These are phyloP conservation scores for Podilymbus podiceps DNA, from an alignment of 2,113 vertebrate species.

Conservation along the genomic window DNA sequence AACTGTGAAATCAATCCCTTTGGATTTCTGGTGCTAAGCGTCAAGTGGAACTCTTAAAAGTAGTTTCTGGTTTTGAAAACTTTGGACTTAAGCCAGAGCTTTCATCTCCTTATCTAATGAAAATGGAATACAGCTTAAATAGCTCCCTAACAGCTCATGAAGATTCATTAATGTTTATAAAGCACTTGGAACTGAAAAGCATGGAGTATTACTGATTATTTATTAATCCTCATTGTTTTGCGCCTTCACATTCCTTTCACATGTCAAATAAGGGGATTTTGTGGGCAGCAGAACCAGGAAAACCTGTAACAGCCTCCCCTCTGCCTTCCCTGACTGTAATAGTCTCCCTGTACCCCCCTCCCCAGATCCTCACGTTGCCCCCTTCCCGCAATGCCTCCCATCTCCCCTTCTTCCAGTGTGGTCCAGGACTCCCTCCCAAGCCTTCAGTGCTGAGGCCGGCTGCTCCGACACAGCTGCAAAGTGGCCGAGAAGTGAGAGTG, in stretches of 20 bases:
- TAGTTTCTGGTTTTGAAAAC: constrained; percentile 31
- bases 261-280: background rate
- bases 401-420: background rate
- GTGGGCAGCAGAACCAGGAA: background rate
- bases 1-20: background rate
- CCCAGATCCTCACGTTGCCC: background rate
- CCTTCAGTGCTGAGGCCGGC: background rate
- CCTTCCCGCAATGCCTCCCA: background rate
- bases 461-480: background rate
- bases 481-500: background rate
- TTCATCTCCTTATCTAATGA: constrained; percentile 41
- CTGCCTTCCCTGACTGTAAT: background rate
- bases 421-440: background rate
- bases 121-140: background rate
- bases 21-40: background rate
- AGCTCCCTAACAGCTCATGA: background rate
- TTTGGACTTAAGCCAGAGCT: constrained; percentile 43
- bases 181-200: background rate
- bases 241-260: background rate
- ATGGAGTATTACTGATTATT: background rate
- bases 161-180: constrained; percentile 30
- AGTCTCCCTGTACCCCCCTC: background rate
- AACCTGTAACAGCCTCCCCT: background rate
- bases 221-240: background rate
- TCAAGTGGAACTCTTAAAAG: constrained; percentile 15